Evolutionary conservation across 2,888 invertebrate species (phyloP), one percentile per base, ranked within the genome.

Genomic region (Teinopalpus imperialis): DNA sequence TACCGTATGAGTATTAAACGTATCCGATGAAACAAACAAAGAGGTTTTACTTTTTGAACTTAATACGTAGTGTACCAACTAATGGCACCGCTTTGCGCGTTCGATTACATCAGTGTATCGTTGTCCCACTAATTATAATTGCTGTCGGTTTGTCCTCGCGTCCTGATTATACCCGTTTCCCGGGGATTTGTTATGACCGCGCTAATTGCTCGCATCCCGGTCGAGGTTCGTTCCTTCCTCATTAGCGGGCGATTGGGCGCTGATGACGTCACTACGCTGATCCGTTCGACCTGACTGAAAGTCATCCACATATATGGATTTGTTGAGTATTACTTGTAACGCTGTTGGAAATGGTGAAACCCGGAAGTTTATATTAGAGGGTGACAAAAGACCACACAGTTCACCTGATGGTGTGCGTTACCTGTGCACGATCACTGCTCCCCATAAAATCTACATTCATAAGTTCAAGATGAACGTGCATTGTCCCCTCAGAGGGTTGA

Each of bases 211-310:
- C 54, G 68, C 85, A 79, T 86, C 86, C 87, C 81, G 81, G 77
- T 76, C 69, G 82, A 81, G 81, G 81, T 82, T 75, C 74, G 76
- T 74, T 83, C 78, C 86, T 83, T 87, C 87, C 86, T 87, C 86
- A 87, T 87, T 87, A 86, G 47, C 53, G 48, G 24, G 39, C 31
- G 46, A 12, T 8, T 54, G 56, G 59, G 55, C 48, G 56, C 49
- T n/a, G 10, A 56, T 66, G 63, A 70, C 66, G 69, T 69, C 69
- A 67, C 51, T 4, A 37, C 24, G 49, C 49, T 48, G 36, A 41
- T 44, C 60, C 59, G 62, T 43, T 30, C 43, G 40, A 46, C 43
- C 41, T 26, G 20, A n/a, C 46, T 45, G 45, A 45, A 45, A 45
- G 45, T 46, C 46, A 45, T 43, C 8, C 16, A n/a, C 24, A 26